Evolutionary conservation across 1,140 invertebrate genomes (phyloP).

Genomic region (Laupala kohalensis): DNA sequence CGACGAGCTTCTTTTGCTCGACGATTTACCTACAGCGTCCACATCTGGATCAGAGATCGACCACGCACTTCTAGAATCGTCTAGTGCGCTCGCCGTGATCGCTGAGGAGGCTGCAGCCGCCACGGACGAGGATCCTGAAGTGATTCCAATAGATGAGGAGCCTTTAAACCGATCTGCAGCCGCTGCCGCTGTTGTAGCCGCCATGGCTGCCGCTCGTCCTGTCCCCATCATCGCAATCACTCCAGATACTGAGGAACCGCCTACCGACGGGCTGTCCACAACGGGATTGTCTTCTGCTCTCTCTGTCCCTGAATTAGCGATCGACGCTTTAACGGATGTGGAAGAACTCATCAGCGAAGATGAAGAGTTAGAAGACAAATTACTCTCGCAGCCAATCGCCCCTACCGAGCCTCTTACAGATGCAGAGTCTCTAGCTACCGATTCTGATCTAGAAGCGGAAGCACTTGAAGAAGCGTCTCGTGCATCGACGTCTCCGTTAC

Average conservation of each 20-base stretch:
- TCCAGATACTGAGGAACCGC: not conserved
- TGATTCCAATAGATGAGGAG: constrained; percentile 13
- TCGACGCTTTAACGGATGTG: not conserved
- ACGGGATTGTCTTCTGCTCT: not conserved
- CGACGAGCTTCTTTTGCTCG: not conserved
- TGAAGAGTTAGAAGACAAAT: not conserved
- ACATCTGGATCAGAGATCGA: constrained; percentile 16
- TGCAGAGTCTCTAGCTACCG: not conserved
- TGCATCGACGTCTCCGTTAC: no score
- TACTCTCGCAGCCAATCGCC: not conserved
- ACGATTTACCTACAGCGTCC: constrained; percentile 12
- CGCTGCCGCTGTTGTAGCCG: not conserved
- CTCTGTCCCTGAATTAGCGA: not conserved
- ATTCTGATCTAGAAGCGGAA: constrained; percentile 24
- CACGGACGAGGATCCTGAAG: constrained; percentile 17
- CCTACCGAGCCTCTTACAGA: not conserved
- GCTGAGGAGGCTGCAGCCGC: constrained; percentile 15
- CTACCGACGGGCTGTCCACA: not conserved
- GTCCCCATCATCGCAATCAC: not conserved
- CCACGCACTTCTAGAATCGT: constrained; percentile 15
- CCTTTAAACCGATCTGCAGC: not conserved
- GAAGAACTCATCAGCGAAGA: not conserved
- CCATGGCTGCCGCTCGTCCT: not conserved
- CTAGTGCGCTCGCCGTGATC: constrained; percentile 10
- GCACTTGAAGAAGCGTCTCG: constrained; percentile 4